phyloP scores from a whole-genome alignment of 2,888 invertebrate species.

The Prosapia bicincta region DNA sequence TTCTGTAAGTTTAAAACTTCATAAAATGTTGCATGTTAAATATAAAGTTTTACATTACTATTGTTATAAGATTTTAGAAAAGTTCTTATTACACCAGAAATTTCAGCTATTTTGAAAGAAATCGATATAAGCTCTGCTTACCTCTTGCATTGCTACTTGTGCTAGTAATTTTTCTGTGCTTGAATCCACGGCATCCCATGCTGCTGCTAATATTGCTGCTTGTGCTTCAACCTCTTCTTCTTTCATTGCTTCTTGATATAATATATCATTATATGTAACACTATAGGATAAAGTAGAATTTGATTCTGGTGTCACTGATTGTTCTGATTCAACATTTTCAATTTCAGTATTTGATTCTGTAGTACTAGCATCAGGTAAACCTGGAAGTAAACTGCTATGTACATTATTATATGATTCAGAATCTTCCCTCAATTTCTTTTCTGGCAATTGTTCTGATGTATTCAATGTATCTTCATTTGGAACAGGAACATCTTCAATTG shows the following conservation, averaged over 20 bases:
- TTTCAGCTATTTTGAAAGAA: too few species aligned
- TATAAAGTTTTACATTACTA: too few species aligned
- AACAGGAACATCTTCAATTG: background rate
- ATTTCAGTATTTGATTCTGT: background rate
- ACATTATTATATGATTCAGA: background rate
- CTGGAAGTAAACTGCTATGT: background rate
- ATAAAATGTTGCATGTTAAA: too few species aligned
- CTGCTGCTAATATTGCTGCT: constrained; percentile 37
- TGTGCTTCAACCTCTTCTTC: constrained; percentile 32
- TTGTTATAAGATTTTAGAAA: too few species aligned
- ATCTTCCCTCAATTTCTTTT: background rate
- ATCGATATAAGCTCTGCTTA: too few species aligned
- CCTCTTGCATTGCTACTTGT: constrained; percentile 31
- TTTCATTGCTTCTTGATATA: constrained; percentile 34
- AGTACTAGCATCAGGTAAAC: background rate
- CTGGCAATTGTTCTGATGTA: background rate
- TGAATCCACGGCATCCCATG: constrained; percentile 51
- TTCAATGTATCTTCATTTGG: background rate
- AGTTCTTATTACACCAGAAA: too few species aligned
- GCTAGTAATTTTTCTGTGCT: constrained; percentile 49
- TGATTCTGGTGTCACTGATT: background rate
- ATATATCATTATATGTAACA: constrained; percentile 21
- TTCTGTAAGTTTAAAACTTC: too few species aligned
- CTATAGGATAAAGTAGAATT: background rate
- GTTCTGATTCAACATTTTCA: background rate